A percentile compares a stretch with the other conserved stretches of the same genome.
Conservation (phyloP, 2,888 invertebrate genomes). For the Eupithecia inturbata region DNA sequence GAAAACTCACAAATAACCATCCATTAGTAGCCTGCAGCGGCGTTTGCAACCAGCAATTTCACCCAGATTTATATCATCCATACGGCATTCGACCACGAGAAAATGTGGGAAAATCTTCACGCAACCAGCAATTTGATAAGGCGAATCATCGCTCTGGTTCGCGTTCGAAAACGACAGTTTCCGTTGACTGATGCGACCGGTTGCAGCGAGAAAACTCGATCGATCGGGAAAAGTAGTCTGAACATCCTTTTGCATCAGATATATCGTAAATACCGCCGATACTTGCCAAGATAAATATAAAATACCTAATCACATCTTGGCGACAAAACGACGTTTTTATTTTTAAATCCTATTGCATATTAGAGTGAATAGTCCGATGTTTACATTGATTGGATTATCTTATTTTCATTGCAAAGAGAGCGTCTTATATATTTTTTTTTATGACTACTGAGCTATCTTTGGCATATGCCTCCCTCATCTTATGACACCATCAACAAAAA, state of each 20-base stretch:
- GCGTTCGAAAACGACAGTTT: slow-evolving; percentile 81
- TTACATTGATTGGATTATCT: neutral
- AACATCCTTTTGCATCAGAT: slow-evolving; percentile 67
- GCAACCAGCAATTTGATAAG: slow-evolving; percentile 79
- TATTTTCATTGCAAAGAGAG: neutral
- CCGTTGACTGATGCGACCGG: slow-evolving; percentile 73
- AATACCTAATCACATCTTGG: slow-evolving; percentile 25
- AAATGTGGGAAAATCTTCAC: slow-evolving; percentile 83
- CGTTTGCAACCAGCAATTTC: slow-evolving; percentile 74
- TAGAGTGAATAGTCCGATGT: neutral
- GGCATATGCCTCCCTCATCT: neutral
- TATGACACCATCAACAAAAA: too few relatives aligned
- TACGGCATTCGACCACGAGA: slow-evolving; percentile 67
- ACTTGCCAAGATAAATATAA: slow-evolving; percentile 36
- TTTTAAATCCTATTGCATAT: neutral
- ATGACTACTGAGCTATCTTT: too few relatives aligned
- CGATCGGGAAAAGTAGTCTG: slow-evolving; percentile 75
- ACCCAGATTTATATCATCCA: slow-evolving; percentile 82
- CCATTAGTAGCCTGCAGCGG: slow-evolving; percentile 77
- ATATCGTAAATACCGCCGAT: slow-evolving; percentile 49
- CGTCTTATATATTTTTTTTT: too few relatives aligned
- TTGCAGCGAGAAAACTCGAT: slow-evolving; percentile 76
- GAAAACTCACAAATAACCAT: slow-evolving; percentile 80
- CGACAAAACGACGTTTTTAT: neutral
- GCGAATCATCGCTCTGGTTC: slow-evolving; percentile 75